Evolutionary conservation across 2,888 invertebrate genomes (phyloP), one percentile per base, ranked within the genome.

Genomic region (Cephus rjabovi): DNA sequence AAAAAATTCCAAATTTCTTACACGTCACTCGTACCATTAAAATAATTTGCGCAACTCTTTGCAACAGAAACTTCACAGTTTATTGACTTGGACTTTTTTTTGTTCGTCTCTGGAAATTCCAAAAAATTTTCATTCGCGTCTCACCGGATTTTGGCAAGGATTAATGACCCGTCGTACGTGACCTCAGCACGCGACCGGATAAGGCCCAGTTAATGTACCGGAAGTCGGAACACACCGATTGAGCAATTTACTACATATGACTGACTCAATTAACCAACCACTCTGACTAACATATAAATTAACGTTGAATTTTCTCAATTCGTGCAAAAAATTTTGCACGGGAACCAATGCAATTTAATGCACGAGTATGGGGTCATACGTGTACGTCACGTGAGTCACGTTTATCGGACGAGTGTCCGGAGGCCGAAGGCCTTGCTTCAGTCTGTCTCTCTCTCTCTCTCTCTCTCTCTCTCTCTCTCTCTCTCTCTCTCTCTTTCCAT

Each of bases 131-230:
- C 23, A 56, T 56, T 56, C 23, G 6, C 23, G 0, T 23, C 40
- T 2, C 40, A 1, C 15, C 40, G 1, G 40, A 6, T 56, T 56
- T 56, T 56, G 40, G 15, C 40, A 23, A 56, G 15, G 40, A 56
- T 56, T 56, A 56, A 56, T 56, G 23, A 15, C 40, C 40, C 6
- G 4, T 4, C 23, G 23, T 23, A 56, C 15, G 9, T 23, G 40
- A 56, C 6, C 40, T 56, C 40, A 56, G 40, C 40, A 23, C 40
- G 23, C 23, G 40, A 69, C 74, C 76, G 81, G 82, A 82, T 85
- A 84, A 84, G 81, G 82, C 79, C 78, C 82, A 81, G 79, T 83
- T 85, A 85, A 86, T 85, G 85, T 82, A 83, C 83, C 85, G 86
- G 86, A 87, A 87, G 85, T 86, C 81, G 83, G 82, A 83, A 56